Evolutionary conservation across 2,888 invertebrate species (phyloP), one percentile per base, ranked within the genome.

Genomic region (Sarcophaga rosellei): DNA sequence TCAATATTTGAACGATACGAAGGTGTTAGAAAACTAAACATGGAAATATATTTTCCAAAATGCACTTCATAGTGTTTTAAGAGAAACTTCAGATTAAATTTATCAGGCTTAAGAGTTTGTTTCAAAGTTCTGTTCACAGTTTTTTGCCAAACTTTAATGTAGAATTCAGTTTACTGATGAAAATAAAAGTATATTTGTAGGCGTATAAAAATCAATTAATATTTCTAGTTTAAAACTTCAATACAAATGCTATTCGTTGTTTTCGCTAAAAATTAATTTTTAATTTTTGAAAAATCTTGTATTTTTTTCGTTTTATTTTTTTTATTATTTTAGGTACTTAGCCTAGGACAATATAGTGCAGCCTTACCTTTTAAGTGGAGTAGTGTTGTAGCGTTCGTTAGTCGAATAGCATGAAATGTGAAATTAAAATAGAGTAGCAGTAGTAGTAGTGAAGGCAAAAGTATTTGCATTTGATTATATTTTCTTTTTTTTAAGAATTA

Each of bases 361-460:
- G 25, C 63, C 81, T 84, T 78, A 86, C 86, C 86, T 84, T 78
- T 75, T 68, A 57, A 59, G n/a, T n/a, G 75, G 11, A 86, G 80
- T 83, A 86, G 83, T 80, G 80, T 62, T 23, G 11, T 15, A 81
- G 63, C n/a, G 17, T 20, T 47, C 21, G 11, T 61, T 68, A 25
- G 59, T 73, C 17, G 45, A 15, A 53, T 61, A 73, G 84, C 84
- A 77, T 17, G 65, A 78, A 81, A 68, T 21, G 66, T 66, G 78
- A 84, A 86, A 86, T 77, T 76, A 73, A 83, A 86, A 68, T 86
- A 86, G 84, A 84, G 81, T 68, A 86, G 70, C 70, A 84, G 59
- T 63, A 84, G 59, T 63, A 81, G 53, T 47, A 78, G 59, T 74
- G 74, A 65, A 23, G 80, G 72, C 70, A 81, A 81, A 83, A 62